Evolutionary conservation across 2,888 invertebrate species (phyloP).

Genomic region (Resseliella maxima): DNA sequence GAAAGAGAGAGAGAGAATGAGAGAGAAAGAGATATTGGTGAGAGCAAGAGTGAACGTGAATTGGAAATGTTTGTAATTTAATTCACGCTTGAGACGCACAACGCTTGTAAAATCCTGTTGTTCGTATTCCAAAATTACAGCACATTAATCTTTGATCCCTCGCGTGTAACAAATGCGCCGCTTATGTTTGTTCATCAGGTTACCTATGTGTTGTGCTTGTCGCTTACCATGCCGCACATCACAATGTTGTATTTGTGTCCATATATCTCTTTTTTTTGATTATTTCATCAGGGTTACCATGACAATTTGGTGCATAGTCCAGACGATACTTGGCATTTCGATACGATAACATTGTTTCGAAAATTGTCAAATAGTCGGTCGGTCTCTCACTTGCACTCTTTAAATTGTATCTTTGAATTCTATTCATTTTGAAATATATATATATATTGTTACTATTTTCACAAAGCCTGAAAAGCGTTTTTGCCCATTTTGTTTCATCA

Average conservation of each 20-base stretch:
- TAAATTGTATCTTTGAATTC: not conserved
- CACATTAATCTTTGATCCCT: constrained; percentile 49
- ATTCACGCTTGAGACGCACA: constrained; percentile 40
- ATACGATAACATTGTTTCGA: constrained; percentile 8
- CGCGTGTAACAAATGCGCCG: constrained; percentile 45
- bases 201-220: too few species aligned
- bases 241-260: not conserved
- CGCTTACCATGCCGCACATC: not conserved
- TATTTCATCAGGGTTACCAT: constrained; percentile 19
- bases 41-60: too few species aligned
- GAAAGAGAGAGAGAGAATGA: too few species aligned
- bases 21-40: too few species aligned
- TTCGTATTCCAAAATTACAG: constrained; percentile 25
- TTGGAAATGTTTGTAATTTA: constrained; percentile 32
- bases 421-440: not conserved
- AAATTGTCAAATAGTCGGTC: not conserved
- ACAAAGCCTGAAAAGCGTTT: not conserved
- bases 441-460: not conserved
- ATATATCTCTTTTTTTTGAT: not conserved
- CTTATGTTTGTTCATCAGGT: not conserved
- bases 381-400: not conserved
- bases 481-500: not conserved
- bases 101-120: constrained; percentile 21
- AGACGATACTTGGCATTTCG: not conserved
- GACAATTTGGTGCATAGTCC: not conserved